Percentiles rank a stretch among this genome's conserved stretches.
Evolutionary conservation across 1,140 invertebrate species (phyloP).

Genomic region (Pseudomyrmex flavicornis): DNA sequence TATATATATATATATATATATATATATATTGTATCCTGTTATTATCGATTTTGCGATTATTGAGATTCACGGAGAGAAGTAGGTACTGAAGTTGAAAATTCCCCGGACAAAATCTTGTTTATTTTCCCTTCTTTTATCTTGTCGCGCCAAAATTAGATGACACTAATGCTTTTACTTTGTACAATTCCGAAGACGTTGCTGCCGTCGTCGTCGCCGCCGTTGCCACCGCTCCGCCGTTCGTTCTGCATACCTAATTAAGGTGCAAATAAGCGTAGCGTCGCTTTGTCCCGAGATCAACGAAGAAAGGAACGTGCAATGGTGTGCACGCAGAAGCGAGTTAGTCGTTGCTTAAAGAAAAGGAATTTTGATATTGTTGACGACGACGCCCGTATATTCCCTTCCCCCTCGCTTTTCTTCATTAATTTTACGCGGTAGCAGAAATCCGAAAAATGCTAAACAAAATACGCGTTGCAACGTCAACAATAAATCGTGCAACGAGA

Average conservation of each 20-base stretch:
- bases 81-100: conserved; percentile 32
- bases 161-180: conserved; percentile 53
- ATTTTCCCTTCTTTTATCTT: conserved; percentile 24
- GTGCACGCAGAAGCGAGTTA: background rate
- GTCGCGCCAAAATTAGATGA: conserved; percentile 49
- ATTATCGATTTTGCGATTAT: background rate
- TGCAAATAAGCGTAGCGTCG: conserved; percentile 39
- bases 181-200: conserved; percentile 16
- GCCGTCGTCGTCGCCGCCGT: background rate
- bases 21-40: background rate
- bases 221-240: background rate
- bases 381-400: background rate
- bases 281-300: conserved; percentile 29
- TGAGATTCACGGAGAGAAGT: conserved; percentile 2
- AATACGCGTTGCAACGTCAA: background rate
- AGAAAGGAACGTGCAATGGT: conserved; percentile 26
- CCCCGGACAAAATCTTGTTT: conserved; percentile 23
- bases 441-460: background rate
- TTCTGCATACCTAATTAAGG: conserved; percentile 52
- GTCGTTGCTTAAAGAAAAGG: background rate
- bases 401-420: background rate
- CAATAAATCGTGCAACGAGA: background rate
- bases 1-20: too few relatives aligned
- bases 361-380: conserved; percentile 6
- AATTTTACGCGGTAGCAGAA: background rate